These are phyloP conservation scores for Notamacropus eugenii DNA, from an alignment of 2,797 vertebrate species.

Conservation along the genomic window DNA sequence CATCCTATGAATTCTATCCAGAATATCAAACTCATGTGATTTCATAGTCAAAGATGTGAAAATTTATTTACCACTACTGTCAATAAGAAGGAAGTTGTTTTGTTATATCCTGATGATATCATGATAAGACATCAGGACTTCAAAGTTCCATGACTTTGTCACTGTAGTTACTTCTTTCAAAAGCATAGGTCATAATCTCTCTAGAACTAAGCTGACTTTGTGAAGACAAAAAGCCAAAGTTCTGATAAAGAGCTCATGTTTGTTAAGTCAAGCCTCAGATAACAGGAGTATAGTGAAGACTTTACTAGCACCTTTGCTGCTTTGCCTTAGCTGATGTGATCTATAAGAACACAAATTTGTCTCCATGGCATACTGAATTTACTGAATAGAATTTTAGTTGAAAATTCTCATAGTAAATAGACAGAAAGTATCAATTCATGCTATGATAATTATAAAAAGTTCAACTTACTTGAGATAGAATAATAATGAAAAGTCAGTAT, in stretches of 20 bases:
- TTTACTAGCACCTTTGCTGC: neutral
- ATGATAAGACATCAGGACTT: neutral
- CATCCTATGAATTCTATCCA: neutral
- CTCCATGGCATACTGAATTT: neutral
- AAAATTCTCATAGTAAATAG: neutral
- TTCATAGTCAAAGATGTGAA: neutral
- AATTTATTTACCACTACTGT: neutral
- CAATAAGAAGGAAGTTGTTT: neutral
- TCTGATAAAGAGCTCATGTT: neutral
- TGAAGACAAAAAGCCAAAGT: neutral
- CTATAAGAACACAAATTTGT: neutral
- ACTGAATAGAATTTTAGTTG: neutral
- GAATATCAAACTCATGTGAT: neutral
- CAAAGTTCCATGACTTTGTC: neutral
- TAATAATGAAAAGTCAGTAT: neutral
- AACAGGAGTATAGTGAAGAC: neutral
- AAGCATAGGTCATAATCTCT: neutral
- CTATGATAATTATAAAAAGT: neutral
- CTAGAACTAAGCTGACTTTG: neutral
- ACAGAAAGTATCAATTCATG: neutral
- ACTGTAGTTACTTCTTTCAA: neutral
- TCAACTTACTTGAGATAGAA: neutral
- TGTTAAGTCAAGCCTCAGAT: neutral
- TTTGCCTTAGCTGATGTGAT: neutral
- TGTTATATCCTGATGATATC: neutral